Conservation (phyloP, 2,113 vertebrate genomes). For the Trinectes maculatus region DNA sequence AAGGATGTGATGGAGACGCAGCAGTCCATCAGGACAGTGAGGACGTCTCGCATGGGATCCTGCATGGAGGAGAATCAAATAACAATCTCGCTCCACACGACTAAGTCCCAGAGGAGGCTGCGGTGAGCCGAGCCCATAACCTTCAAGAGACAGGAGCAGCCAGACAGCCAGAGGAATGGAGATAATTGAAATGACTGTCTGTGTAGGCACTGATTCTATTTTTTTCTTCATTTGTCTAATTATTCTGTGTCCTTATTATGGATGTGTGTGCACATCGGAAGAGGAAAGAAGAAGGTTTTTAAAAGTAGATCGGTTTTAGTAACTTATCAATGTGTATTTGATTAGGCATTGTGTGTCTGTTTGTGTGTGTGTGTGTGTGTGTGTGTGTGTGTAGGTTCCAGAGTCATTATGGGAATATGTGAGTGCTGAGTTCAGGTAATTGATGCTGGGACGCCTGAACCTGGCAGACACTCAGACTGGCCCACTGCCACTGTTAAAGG, state of each 20-base stretch:
- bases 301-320: conserved; percentile 13
- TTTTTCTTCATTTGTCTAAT: conserved; percentile 56
- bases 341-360: conserved; percentile 1
- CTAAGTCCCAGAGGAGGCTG: conserved; percentile 35
- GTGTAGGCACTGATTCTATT: conserved; percentile 30
- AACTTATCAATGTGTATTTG: conserved; percentile 33
- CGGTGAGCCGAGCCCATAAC: conserved; percentile 53
- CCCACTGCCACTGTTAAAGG: conserved; percentile 50
- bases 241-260: conserved; percentile 71
- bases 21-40: neutral
- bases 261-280: conserved; percentile 20
- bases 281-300: conserved; percentile 19
- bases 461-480: conserved; percentile 65
- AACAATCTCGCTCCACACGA: conserved; percentile 46
- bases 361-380: conserved; percentile 14
- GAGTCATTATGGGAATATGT: conserved; percentile 60
- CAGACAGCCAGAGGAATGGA: conserved; percentile 60
- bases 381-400: conserved; percentile 30
- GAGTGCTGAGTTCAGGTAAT: conserved; percentile 65
- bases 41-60: conserved; percentile 2
- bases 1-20: neutral
- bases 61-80: conserved; percentile 29
- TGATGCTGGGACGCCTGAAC: conserved; percentile 64
- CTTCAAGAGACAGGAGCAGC: conserved; percentile 57
- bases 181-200: conserved; percentile 71